Evolutionary conservation across 2,113 vertebrate species (phyloP).

Genomic region (Sciurus niger): DNA sequence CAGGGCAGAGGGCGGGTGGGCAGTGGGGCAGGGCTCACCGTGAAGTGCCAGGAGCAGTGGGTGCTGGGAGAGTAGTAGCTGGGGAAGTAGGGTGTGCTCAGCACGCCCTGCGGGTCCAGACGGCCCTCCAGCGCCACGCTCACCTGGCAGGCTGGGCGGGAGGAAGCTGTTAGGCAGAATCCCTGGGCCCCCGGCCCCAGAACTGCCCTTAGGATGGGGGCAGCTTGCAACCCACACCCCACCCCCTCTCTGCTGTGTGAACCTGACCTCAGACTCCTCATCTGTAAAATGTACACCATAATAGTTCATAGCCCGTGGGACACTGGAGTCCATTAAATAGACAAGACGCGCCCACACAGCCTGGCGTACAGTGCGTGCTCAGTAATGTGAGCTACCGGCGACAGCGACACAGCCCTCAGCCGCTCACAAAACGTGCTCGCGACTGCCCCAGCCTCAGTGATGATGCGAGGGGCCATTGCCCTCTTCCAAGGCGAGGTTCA

Average conservation of each 20-base stretch:
- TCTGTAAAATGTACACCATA: not conserved
- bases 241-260: not conserved
- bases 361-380: not conserved
- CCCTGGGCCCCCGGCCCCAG: rapidly evolving
- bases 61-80: constrained; percentile 96
- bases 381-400: rapidly evolving
- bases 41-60: constrained; percentile 95
- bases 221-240: not conserved
- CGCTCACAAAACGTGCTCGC: rapidly evolving
- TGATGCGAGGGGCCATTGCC: rapidly evolving
- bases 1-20: not conserved
- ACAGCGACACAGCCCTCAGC: rapidly evolving
- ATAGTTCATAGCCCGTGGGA: not conserved
- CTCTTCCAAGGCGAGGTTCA: not conserved
- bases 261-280: constrained; percentile 24
- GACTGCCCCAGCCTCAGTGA: not conserved
- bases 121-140: constrained; percentile 88
- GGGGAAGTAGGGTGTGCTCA: constrained; percentile 94
- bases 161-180: not conserved
- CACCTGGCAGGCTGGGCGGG: constrained; percentile 90
- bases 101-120: constrained; percentile 90
- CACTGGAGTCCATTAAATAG: not conserved
- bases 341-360: rapidly evolving
- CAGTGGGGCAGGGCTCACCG: constrained; percentile 86
- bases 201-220: not conserved